Base-by-base conservation (phyloP, 2,888 invertebrate genomes). In the Aromia moschata region DNA sequence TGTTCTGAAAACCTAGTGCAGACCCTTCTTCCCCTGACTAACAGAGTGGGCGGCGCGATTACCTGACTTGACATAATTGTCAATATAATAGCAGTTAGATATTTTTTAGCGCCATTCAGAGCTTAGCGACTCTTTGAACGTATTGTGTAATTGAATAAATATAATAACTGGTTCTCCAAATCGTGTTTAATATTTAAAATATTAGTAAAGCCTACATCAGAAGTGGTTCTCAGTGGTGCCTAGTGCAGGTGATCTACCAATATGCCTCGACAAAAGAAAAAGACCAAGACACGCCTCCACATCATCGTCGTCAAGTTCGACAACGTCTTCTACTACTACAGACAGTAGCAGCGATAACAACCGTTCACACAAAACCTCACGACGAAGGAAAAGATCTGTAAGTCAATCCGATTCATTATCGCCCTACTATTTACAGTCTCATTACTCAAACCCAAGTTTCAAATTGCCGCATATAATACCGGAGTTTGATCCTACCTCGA, bases 181-280 rank as follows among this genome's bases (percentile, higher is more conserved):
- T 33, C 3, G 7, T 33, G 33, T 11, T 11, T 33, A 11, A 10
- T 33, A 11, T 33, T 33, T 33, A 10, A 3, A 33, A 33, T 7
- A 7, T 2, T 7, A 33, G 33, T 33, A 33, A 3, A 33, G 33
- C 33, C 33, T 33, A 33, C 33, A 33, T 33, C 33, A 11, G 25
- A 25, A 33, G 33, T 33, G 33, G 33, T 33, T 33, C n/a, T 33
- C 33, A 33, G 33, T 33, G 33, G n/a, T 25, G 25, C 25, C n/a
- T 33, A 33, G 7, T 33, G n/a, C 2, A 7, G 2, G 33, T 33
- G 3, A 33, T 33, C 25, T 25, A 25, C 33, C 33, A n/a, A 11
- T 7, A 33, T 33, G 33, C n/a, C 33, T 11, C 33, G n/a, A 33
- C 33, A 33, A 33, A 33, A 33, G 33, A 33, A 33, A 33, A 33